These are phyloP conservation scores for Chitala chitala DNA, from an alignment of 2,113 vertebrate genomes.

Conservation along the genomic window DNA sequence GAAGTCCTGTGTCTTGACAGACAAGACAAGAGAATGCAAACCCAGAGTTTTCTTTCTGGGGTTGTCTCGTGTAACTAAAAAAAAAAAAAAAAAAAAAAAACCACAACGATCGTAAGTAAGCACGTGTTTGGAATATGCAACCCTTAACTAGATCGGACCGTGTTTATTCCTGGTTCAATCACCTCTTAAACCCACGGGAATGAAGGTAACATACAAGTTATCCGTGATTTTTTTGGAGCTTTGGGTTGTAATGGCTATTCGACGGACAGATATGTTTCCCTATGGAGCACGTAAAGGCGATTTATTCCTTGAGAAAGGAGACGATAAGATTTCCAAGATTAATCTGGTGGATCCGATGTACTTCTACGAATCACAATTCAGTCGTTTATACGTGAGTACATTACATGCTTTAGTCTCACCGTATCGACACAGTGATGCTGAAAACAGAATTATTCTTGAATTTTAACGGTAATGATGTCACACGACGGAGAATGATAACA, in stretches of 20 bases:
- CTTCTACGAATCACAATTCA: constrained; percentile 12
- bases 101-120: background rate
- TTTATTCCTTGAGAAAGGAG: background rate
- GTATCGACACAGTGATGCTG: too few species aligned
- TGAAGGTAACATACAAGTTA: background rate
- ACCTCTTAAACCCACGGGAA: background rate
- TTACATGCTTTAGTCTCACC: background rate
- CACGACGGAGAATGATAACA: too few species aligned
- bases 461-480: too few species aligned
- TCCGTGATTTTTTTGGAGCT: background rate
- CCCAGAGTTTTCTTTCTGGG: background rate
- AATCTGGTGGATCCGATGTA: background rate
- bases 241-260: background rate
- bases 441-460: too few species aligned
- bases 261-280: constrained; percentile 7
- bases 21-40: too few species aligned
- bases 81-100: background rate
- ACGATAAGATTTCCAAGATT: background rate
- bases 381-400: constrained; percentile 11
- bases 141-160: background rate
- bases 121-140: background rate
- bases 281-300: background rate
- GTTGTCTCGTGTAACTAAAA: background rate
- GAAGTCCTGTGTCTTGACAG: too few species aligned
- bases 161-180: background rate